Conservation (phyloP, 2,113 vertebrate species). For the Abramis brama region DNA sequence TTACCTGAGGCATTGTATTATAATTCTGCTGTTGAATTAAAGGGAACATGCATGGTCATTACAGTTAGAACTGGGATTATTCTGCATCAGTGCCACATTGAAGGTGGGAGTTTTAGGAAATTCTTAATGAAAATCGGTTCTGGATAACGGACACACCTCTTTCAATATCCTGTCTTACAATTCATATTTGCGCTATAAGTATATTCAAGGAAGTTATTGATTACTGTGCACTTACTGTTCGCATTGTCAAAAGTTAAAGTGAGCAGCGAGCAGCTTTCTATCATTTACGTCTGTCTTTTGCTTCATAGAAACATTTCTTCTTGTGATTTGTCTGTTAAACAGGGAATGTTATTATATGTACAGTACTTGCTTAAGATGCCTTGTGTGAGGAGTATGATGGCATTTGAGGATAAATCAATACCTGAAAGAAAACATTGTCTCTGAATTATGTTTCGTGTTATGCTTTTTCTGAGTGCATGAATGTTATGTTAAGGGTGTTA, state of each 20-base stretch:
- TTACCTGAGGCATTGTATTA: background rate
- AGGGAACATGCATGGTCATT: conserved; percentile 8
- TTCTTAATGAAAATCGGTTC: background rate
- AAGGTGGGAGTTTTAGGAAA: background rate
- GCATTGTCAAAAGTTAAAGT: background rate
- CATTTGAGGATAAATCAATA: conserved; percentile 34
- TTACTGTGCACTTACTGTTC: background rate
- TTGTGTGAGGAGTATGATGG: background rate
- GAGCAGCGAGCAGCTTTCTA: background rate
- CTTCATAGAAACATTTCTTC: background rate
- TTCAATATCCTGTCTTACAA: conserved; percentile 1
- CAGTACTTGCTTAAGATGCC: conserved; percentile 16
- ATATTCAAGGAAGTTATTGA: background rate
- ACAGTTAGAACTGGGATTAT: conserved; percentile 7
- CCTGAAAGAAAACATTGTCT: background rate
- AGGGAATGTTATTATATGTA: conserved; percentile 37
- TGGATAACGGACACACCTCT: background rate
- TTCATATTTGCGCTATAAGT: background rate
- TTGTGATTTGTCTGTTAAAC: conserved; percentile 32
- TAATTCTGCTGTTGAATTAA: background rate
- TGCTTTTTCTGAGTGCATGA: background rate
- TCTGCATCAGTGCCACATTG: background rate
- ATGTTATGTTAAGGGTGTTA: background rate
- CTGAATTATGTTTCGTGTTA: background rate
- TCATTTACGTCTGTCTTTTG: background rate